Percentiles rank a stretch among this genome's conserved stretches.
Evolutionary conservation across 2,113 vertebrate species (phyloP).

Genomic region (Nymphicus hollandicus): DNA sequence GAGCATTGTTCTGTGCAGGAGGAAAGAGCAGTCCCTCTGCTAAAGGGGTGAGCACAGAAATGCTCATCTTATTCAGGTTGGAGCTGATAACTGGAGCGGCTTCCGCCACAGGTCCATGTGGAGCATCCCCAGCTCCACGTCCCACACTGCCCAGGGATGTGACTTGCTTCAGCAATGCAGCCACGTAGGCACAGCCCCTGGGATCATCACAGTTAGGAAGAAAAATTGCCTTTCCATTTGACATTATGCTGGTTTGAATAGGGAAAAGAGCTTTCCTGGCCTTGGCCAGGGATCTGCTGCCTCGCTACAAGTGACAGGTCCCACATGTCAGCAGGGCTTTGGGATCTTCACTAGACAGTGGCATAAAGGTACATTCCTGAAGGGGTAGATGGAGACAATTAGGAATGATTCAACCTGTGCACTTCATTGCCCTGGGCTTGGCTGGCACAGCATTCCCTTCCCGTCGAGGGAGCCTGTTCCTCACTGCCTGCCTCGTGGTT

Average conservation of each 20-base stretch:
- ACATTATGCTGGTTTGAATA: background rate
- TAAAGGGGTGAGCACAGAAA: background rate
- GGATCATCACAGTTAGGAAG: background rate
- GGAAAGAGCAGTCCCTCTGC: background rate
- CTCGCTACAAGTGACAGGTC: background rate
- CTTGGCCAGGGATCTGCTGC: background rate
- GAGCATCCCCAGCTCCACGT: background rate
- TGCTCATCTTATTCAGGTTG: rapidly evolving
- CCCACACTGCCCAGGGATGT: background rate
- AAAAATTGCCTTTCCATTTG: background rate
- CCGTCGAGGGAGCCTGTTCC: background rate
- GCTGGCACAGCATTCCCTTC: background rate
- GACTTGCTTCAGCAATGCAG: background rate
- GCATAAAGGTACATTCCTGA: rapidly evolving
- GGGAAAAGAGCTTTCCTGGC: background rate
- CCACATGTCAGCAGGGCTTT: rapidly evolving
- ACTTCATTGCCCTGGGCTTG: rapidly evolving
- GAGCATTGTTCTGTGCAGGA: rapidly evolving
- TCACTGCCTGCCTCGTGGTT: background rate
- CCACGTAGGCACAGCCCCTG: background rate
- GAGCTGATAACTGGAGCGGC: rapidly evolving
- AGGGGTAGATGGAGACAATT: rapidly evolving
- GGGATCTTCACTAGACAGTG: background rate
- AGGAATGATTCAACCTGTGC: background rate
- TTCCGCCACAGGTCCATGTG: rapidly evolving